Evolutionary conservation across 2,888 invertebrate species (phyloP), one percentile per base, ranked within the genome.

Genomic region (Philaethria dido): DNA sequence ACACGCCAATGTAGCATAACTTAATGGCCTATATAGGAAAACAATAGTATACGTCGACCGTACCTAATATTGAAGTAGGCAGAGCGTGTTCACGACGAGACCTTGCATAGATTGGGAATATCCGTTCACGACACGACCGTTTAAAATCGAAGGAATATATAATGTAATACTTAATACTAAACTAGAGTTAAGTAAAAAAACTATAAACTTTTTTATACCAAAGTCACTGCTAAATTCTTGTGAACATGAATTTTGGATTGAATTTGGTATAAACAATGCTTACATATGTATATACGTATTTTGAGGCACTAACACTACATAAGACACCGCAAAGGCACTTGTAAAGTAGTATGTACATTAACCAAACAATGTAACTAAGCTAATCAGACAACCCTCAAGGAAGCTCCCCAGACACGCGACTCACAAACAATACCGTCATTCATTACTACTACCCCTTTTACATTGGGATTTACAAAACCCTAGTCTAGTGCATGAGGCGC

Each of bases 71-170:
- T 45, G 45, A 29, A 45, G 60, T 60, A 18, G 25, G 33, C 33
- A 18, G 29, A 44, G 44, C 14, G 29, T 45, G 60, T 44, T 66
- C 75, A 77, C 79, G 82, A 83, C 83, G 83, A 78, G 75, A 73
- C 74, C 73, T 88, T 86, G 82, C 86, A 85, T 81, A 86, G 87
- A 80, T 77, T 81, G 80, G 81, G 82, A 84, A 82, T 81, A 78
- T 80, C 75, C 73, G 79, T 84, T 86, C 87, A 88, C 87, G 86
- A 87, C 81, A 74, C 78, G 80, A 76, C 81, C 80, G 80, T 80
- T 79, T 78, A 77, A 67, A 73, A 83, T 80, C 80, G 76, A 76
- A 75, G 74, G 77, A 80, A 80, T 80, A 80, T 25, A 14, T 62
- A 80, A 81, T 80, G 78, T 45, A 25, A 29, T 60, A 14, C 44